Evolutionary conservation across 1,140 invertebrate genomes (phyloP), one percentile per base, ranked within the genome.

Genomic region (Lepidotrigona ventralis): DNA sequence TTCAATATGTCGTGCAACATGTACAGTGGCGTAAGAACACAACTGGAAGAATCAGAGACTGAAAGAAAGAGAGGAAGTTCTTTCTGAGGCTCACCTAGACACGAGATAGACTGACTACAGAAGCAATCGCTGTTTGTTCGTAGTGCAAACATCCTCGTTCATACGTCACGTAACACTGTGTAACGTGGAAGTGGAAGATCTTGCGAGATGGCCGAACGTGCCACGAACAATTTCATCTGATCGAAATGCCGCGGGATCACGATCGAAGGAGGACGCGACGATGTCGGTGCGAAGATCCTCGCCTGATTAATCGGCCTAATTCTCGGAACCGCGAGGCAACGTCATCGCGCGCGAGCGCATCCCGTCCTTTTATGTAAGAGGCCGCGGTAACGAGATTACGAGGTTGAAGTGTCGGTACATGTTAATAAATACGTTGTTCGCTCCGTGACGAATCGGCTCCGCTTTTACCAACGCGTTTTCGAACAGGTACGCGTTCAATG

Each of bases 371-470:
- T 76, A 82, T 69, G 73, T 77, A 82, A 82, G 80, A 77, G 73
- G 73, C 80, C 80, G 73, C 80, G 80, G 73, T 82, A 82, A 82
- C 80, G 73, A 82, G 80, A 82, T 82, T 82, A 82, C 80, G 80
- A 82, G 80, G 80, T 77, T 82, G 80, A 77, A 82, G 74, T 77
- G 80, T 82, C 73, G 80, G 73, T 82, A 74, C 80, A 58, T 82
- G 80, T 63, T 82, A 82, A 76, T 77, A 82, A 82, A 82, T 69
- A 77, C 73, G 58, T 74, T 21, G 79, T 46, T 64, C 53, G 66
- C 23, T 68, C 63, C 72, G 80, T 77, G 66, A 68, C 29, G 26
- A 60, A 51, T 46, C 66, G 60, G 26, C 33, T 51, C 33, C n/a
- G 54, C 19, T 58, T 82, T 58, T 58, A 17, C 39, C 21, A 29